phyloP scores from a whole-genome alignment of 1,140 invertebrate species.

The Drosophila sturtevanti region DNA sequence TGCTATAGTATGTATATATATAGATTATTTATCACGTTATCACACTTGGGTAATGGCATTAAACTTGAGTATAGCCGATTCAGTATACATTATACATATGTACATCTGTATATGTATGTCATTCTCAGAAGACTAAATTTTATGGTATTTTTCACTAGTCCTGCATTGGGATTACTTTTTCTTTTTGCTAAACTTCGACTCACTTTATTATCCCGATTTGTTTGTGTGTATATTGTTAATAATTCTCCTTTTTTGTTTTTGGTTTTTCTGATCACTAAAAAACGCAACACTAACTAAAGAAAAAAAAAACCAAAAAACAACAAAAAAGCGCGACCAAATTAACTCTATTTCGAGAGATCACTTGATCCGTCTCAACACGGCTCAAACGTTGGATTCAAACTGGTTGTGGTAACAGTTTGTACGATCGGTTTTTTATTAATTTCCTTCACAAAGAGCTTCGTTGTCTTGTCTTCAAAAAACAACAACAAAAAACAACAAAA shows the following conservation, averaged over 20 bases:
- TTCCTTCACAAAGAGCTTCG: constrained; percentile 73
- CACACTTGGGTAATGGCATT: no score
- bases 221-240: neutral
- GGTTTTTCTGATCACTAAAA: neutral
- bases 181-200: neutral
- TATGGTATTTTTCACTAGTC: neutral
- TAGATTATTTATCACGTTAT: no score
- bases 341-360: constrained; percentile 1
- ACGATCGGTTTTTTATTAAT: constrained; percentile 78
- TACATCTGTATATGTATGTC: no score
- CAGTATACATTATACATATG: no score
- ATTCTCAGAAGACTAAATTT: no score
- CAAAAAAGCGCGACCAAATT: neutral
- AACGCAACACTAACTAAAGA: neutral
- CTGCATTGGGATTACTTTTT: no score
- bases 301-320: constrained; percentile 20
- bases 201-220: neutral
- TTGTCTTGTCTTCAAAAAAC: constrained; percentile 44
- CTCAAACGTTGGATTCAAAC: constrained; percentile 59
- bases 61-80: no score
- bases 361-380: constrained; percentile 48
- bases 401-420: constrained; percentile 74
- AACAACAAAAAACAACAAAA: neutral
- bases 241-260: neutral
- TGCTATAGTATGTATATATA: no score